A percentile compares a stretch with the other conserved stretches of the same genome.
phyloP scores from a whole-genome alignment of 1,140 invertebrate species.

The Bemisia tabaci region DNA sequence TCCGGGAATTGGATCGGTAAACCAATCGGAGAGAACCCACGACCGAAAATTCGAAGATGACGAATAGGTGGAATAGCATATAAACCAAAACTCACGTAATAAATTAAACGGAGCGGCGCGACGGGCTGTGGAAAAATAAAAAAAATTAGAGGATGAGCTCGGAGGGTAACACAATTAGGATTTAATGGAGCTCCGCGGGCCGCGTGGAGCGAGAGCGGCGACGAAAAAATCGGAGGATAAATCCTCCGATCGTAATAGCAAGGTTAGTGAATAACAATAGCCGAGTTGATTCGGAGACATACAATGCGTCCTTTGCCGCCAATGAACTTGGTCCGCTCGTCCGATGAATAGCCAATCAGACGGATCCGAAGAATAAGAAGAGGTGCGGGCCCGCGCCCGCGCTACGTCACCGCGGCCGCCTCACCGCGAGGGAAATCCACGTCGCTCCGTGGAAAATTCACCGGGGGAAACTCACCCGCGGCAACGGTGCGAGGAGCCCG shows the following conservation, averaged over 20 bases:
- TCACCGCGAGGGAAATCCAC: too few species aligned
- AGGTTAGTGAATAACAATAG: not conserved
- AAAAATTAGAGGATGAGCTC: not conserved
- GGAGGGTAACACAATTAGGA: not conserved
- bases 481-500: too few species aligned
- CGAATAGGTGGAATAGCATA: not conserved
- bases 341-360: not conserved
- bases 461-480: too few species aligned
- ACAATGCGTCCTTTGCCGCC: not conserved
- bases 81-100: not conserved
- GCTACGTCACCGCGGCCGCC: too few species aligned
- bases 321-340: not conserved
- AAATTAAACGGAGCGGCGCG: not conserved
- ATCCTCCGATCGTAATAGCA: too few species aligned
- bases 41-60: too few species aligned
- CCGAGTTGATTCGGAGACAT: not conserved
- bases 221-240: not conserved
- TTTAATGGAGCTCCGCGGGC: not conserved
- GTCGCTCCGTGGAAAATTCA: too few species aligned
- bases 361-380: too few species aligned
- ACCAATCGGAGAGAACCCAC: too few species aligned
- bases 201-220: not conserved
- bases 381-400: too few species aligned
- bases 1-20: too few species aligned
- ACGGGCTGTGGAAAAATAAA: too few species aligned